Evolutionary conservation across 1,140 invertebrate genomes (phyloP), one percentile per base, ranked within the genome.

Genomic region (Eulimnadia texana): DNA sequence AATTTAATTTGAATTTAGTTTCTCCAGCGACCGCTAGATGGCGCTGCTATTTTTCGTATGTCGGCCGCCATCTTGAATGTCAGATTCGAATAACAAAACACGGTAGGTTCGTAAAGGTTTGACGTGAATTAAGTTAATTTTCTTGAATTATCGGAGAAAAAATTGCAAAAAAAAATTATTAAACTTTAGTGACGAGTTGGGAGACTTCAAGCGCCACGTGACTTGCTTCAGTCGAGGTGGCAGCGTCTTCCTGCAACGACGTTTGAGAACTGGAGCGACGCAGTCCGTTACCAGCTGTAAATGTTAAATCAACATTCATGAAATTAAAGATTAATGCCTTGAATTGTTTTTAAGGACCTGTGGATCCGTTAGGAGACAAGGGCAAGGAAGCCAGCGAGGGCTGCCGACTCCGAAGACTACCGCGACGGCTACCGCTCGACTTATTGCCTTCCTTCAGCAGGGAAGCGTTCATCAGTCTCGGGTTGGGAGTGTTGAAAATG

Each of bases 401-500:
- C 25, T 61, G 60, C 22, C 60, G 20, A 13, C 60, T 61, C n/a
- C 50, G 49, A 50, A 54, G 50, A 47, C 55, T 57, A 20, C 55
- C 22, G 1, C 60, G 51, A n/a, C 51, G 60, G 22, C 60, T 61
- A 10, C 50, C 49, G 6, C 50, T 10, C 11, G 19, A n/a, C 33
- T 52, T 51, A 2, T 50, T 63, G 3, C 49, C 50, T 24, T 63
- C 62, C 59, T 63, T 63, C 6, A 63, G 57, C 10, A 63, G 58
- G 11, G 62, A 59, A 3, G 58, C 62, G 50, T 63, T 63, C 33
- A 52, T 52, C 11, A 63, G 50, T 19, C 62, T 56, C 19, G 90
- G 88, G 70, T 93, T 93, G n/a, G 90, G 90, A 27, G 90, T 93
- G 70, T 93, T 93, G 77, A 93, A 93, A 68, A 93, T 93, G 20